Base-by-base conservation (phyloP, 2,113 vertebrate species). In the Rallus limicola region DNA sequence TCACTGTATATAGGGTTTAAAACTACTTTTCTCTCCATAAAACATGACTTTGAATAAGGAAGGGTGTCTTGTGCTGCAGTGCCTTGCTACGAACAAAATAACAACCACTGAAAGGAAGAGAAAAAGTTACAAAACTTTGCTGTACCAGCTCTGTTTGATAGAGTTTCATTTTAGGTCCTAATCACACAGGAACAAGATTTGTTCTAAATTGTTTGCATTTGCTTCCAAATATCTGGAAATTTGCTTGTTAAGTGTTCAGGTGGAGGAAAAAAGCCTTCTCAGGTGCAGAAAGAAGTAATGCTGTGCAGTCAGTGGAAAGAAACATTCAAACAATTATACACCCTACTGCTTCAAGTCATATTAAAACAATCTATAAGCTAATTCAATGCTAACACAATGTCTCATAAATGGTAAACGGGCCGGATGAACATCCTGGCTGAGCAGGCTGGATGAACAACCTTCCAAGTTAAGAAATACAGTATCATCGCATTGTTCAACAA, bases 341-440 rank as follows among this genome's bases (percentile, higher is more conserved):
- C 92, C 92, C 78, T 97, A 96, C 67, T 97, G 96, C 95, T 97
- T 56, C 81, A 93, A 96, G 95, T 97, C 89, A 94, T 97, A 97
- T 97, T 97, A 97, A 96, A 97, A 97, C 80, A 97, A 96, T 97
- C 90, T 97, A 80, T 95, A 97, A 97, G 96, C 95, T 97, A 95
- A 95, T 95, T 92, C 70, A 90, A 40, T 95, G 91, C 91, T 95
- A 97, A 96, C 92, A 94, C 77, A 93, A 93, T 93, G 93, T 75
- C 90, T 97, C 86, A 96, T 90, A 97, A 98, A 95, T 90, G 92
- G 96, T 36, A 97, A 97, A 95, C 58, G 63, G 82, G 34, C 46
- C 31, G 5, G 8, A 96, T 94, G 91, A 97, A 88, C 77, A 93
- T 64, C 82, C 90, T 29, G n/a, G 80, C 91, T 92, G 96, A 96